Evolutionary conservation across 2,113 vertebrate genomes (phyloP).

Genomic region (Eubucco bourcierii): DNA sequence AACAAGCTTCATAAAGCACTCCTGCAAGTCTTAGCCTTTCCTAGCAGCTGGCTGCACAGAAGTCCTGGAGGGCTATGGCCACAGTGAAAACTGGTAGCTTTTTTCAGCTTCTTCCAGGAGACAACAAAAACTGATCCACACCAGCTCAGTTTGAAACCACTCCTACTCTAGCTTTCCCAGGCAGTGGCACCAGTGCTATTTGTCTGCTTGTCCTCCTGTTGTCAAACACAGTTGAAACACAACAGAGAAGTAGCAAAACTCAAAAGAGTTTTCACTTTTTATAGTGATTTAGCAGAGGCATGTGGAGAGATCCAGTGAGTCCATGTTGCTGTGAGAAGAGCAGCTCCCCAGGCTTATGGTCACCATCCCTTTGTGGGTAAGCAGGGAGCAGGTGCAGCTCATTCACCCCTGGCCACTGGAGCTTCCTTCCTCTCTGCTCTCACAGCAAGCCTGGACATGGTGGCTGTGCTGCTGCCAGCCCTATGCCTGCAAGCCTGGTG

Average conservation of each 20-base stretch:
- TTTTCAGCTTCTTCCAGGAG: neutral
- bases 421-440: neutral
- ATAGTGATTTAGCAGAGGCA: rapidly evolving
- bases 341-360: neutral
- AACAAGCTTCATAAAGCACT: neutral
- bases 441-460: neutral
- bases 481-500: neutral
- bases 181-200: neutral
- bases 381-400: neutral
- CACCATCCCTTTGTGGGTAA: rapidly evolving
- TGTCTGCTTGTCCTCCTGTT: neutral
- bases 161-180: neutral
- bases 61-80: neutral
- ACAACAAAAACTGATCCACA: neutral
- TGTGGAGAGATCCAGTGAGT: neutral
- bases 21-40: neutral
- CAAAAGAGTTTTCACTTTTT: neutral
- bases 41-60: neutral
- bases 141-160: rapidly evolving
- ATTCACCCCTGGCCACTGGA: rapidly evolving
- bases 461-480: neutral
- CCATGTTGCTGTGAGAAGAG: rapidly evolving
- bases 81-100: neutral
- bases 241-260: neutral
- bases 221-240: neutral